A percentile compares a stretch with the other conserved stretches of the same genome.
These are phyloP conservation scores for Naja naja DNA, from an alignment of 2,113 vertebrate species.

Conservation along the genomic window DNA sequence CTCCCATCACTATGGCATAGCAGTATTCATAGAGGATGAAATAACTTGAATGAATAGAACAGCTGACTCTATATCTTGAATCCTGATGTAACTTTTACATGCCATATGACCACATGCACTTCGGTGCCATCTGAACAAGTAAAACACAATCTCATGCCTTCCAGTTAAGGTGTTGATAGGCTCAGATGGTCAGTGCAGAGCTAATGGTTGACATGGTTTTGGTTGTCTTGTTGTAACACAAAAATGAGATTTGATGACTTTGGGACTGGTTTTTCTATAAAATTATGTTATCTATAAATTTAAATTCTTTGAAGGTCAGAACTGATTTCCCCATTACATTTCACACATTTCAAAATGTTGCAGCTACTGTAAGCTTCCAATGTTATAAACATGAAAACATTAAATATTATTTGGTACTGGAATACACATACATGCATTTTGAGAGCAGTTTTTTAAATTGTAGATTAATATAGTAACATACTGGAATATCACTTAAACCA, in stretches of 20 bases:
- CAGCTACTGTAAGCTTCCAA: not conserved
- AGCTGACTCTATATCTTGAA: not conserved
- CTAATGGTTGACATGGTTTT: too few species aligned
- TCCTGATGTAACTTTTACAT: not conserved
- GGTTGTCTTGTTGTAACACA: not conserved
- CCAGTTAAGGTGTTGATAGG: not conserved
- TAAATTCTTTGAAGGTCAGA: not conserved
- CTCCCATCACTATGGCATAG: not conserved
- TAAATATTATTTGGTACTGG: not conserved
- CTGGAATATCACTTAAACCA: not conserved
- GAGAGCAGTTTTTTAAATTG: not conserved
- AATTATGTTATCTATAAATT: not conserved
- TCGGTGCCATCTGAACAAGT: not conserved
- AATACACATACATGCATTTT: not conserved
- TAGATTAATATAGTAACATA: not conserved
- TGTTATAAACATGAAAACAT: not conserved
- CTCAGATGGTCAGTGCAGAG: not conserved
- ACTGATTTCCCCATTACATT: not conserved
- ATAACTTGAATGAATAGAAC: not conserved
- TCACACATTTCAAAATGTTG: not conserved
- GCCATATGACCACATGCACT: not conserved
- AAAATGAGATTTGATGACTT: not conserved
- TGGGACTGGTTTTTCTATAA: not conserved
- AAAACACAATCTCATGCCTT: not conserved
- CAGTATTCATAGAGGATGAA: not conserved